Evolutionary conservation across 2,888 invertebrate genomes (phyloP), one percentile per base, ranked within the genome.

Genomic region (Ceriagrion tenellum): DNA sequence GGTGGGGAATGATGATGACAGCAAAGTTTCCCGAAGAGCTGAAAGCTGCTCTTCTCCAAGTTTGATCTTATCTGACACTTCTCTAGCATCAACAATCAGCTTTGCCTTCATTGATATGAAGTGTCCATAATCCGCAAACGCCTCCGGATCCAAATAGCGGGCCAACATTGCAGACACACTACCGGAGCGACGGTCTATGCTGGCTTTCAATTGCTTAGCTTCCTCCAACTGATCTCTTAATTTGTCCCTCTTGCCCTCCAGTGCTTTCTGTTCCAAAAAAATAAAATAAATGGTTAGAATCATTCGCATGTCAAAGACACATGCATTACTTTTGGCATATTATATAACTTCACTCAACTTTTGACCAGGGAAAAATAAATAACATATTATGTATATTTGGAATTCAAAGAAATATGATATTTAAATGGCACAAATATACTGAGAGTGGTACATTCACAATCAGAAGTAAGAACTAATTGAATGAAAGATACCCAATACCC

Each of bases 21-120:
- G 88, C 95, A 97, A 96, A 95, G 98, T 98, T 96, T 98, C 98
- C 97, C 97, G 97, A 95, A 99, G 97, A 95, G 98, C 98, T 96
- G 97, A 97, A 96, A 98, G 97, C 97, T 99, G 98, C 97, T 98
- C 98, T 96, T 98, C 98, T 95, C 98, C 98, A 96, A 98, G 97
- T 96, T 98, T 98, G 96, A 99, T 98, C 97, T 98, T 98, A 97
- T 99, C 98, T 96, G 98, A 98, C 96, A 99, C 98, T 96, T 99
- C 98, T 96, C 98, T 98, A 95, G 98, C 97, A 96, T 99, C 98
- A 97, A 99, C 98, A 96, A 98, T 98, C 96, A 99, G 97, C 97
- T 98, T 98, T 63, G 98, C 98, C 97, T 99, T 99, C 98, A 98
- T 98, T 96, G 98, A 98, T 96, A 99, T 98, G 97, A 98, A 99